Evolutionary conservation across 1,140 invertebrate genomes (phyloP).

Genomic region (Trichoplusia ni): DNA sequence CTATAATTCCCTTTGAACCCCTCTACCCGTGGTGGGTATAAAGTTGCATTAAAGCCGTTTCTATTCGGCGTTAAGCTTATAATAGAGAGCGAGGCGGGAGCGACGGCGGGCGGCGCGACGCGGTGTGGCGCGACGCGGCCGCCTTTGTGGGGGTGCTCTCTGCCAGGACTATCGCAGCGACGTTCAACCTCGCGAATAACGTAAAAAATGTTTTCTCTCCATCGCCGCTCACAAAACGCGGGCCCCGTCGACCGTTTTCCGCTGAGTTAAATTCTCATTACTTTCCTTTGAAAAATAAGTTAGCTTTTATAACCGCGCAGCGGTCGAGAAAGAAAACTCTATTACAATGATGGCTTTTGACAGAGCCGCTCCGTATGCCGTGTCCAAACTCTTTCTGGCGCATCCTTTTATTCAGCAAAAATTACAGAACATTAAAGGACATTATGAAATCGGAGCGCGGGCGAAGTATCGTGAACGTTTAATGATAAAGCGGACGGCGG

Average conservation of each 20-base stretch:
- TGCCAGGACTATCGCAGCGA: conserved; percentile 47
- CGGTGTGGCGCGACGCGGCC: conserved; percentile 42
- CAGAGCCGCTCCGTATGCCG: conserved; percentile 46
- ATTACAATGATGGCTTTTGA: conserved; percentile 72
- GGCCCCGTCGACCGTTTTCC: conserved; percentile 64
- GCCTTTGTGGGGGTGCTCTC: conserved; percentile 57
- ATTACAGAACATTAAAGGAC: conserved; percentile 61
- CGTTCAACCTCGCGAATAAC: conserved; percentile 51
- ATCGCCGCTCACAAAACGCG: conserved; percentile 52
- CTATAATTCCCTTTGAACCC: conserved; percentile 57
- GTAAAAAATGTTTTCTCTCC: conserved; percentile 64
- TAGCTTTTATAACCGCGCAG: conserved; percentile 64
- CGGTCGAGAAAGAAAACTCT: conserved; percentile 64
- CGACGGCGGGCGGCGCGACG: conserved; percentile 43
- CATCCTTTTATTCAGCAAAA: conserved; percentile 68
- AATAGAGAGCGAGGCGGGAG: conserved; percentile 61
- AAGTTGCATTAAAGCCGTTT: conserved; percentile 66
- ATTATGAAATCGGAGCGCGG: conserved; percentile 49
- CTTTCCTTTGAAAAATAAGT: conserved; percentile 72
- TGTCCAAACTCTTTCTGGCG: conserved; percentile 53
- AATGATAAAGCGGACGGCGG: conserved; percentile 65
- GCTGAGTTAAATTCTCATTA: conserved; percentile 77
- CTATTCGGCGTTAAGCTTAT: conserved; percentile 66
- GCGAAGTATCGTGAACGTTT: conserved; percentile 61
- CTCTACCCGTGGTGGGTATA: conserved; percentile 49